Percentiles rank a stretch among this genome's conserved stretches.
Evolutionary conservation across 2,113 vertebrate species (phyloP).

Genomic region (Daubentonia madagascariensis): DNA sequence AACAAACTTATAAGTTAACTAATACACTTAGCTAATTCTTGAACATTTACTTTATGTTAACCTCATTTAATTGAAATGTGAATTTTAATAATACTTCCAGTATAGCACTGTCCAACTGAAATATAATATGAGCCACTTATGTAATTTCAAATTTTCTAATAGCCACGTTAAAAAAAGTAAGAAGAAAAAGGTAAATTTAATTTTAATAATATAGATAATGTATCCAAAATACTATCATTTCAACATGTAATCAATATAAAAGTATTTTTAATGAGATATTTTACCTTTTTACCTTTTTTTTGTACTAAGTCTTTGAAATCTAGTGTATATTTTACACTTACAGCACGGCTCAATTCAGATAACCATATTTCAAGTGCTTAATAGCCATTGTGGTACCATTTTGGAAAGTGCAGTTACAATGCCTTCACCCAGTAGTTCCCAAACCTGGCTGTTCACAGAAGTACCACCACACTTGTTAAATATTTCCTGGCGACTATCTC

Average conservation of each 20-base stretch:
- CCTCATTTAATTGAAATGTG: not conserved
- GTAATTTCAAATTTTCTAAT: not conserved
- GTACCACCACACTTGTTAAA: not conserved
- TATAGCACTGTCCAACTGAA: not conserved
- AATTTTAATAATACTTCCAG: constrained; percentile 12
- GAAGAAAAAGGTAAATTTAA: not conserved
- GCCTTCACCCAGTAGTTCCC: not conserved
- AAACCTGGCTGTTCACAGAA: not conserved
- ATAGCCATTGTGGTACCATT: not conserved
- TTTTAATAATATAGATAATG: not conserved
- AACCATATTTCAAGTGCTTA: not conserved
- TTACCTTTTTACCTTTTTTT: not conserved
- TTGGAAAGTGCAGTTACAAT: not conserved
- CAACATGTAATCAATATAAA: not conserved
- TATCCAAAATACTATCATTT: not conserved
- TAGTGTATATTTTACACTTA: not conserved
- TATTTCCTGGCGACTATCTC: not conserved
- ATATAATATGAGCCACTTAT: not conserved
- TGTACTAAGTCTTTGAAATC: not conserved
- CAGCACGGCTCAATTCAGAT: not conserved
- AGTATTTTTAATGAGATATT: not conserved
- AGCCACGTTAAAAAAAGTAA: not conserved
- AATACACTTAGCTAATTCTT: not conserved
- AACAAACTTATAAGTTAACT: not conserved
- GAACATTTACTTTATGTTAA: not conserved